phyloP scores from a whole-genome alignment of 2,113 vertebrate genomes.

The Collichthys lucidus region DNA sequence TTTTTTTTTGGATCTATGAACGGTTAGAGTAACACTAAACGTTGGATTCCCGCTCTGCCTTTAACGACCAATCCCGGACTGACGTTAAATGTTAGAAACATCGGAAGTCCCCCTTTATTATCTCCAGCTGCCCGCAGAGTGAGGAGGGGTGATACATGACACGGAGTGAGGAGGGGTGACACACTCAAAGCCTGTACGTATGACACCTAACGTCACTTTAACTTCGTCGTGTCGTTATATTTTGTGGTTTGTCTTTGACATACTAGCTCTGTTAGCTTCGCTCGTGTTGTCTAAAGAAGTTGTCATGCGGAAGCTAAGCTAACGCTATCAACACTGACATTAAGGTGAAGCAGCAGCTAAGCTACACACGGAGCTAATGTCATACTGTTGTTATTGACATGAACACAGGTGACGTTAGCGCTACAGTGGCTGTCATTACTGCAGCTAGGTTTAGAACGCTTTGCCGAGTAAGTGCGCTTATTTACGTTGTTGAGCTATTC shows the following conservation, averaged over 20 bases:
- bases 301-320: background rate
- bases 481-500: no score
- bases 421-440: background rate
- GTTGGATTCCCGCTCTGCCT: background rate
- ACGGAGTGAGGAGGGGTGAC: no score
- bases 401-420: no score
- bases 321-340: background rate
- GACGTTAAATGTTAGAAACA: background rate
- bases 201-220: rapidly evolving
- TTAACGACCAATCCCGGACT: no score
- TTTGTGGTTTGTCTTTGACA: background rate
- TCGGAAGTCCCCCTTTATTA: background rate
- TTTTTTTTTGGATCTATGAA: no score
- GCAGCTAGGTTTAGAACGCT: background rate
- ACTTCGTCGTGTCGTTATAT: background rate
- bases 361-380: background rate
- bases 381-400: background rate
- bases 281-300: background rate
- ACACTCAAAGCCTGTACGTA: conserved; percentile 22
- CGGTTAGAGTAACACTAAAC: background rate
- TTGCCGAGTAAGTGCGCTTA: background rate
- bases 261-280: background rate
- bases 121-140: no score
- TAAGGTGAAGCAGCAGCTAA: no score
- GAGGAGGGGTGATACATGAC: no score